These are phyloP conservation scores for Drosophila longiperda DNA, from an alignment of 2,888 invertebrate species.

Conservation along the genomic window DNA sequence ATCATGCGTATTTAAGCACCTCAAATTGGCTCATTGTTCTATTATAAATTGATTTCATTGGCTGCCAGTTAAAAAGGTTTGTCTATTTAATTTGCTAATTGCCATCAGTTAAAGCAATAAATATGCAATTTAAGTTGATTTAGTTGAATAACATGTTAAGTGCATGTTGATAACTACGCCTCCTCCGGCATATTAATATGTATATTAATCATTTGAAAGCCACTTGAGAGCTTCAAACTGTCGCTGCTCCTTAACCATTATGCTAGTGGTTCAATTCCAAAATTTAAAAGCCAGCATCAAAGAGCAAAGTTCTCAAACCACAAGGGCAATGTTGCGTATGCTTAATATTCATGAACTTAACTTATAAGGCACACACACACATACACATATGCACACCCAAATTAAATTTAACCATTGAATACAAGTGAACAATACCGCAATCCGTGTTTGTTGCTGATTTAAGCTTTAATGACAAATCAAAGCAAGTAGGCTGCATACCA, in stretches of 20 bases:
- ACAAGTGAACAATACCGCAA: conserved; percentile 32
- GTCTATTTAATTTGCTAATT: neutral
- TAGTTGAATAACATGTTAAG: conserved; percentile 5
- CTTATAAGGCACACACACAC: conserved; percentile 24
- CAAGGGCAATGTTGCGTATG: conserved; percentile 52
- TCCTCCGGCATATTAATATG: neutral
- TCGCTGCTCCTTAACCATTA: conserved; percentile 15
- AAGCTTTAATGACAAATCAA: conserved; percentile 75
- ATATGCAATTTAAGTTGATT: conserved; percentile 6
- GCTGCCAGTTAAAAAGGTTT: conserved; percentile 8
- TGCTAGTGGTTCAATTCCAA: conserved; percentile 37
- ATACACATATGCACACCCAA: neutral
- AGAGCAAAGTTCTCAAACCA: neutral
- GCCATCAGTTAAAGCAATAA: neutral
- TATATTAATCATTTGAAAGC: conserved; percentile 18
- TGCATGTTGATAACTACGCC: neutral
- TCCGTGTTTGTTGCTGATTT: conserved; percentile 55
- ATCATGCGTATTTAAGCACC: neutral
- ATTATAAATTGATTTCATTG: neutral
- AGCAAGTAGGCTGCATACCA: conserved; percentile 59
- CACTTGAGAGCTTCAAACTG: neutral
- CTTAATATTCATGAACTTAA: conserved; percentile 42
- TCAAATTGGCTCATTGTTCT: neutral
- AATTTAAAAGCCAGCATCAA: conserved; percentile 37
- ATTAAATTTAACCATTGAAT: conserved; percentile 34